Percentiles rank a stretch among this genome's conserved stretches.
Conservation (phyloP, 2,113 vertebrate species). For the Eleginops maclovinus region DNA sequence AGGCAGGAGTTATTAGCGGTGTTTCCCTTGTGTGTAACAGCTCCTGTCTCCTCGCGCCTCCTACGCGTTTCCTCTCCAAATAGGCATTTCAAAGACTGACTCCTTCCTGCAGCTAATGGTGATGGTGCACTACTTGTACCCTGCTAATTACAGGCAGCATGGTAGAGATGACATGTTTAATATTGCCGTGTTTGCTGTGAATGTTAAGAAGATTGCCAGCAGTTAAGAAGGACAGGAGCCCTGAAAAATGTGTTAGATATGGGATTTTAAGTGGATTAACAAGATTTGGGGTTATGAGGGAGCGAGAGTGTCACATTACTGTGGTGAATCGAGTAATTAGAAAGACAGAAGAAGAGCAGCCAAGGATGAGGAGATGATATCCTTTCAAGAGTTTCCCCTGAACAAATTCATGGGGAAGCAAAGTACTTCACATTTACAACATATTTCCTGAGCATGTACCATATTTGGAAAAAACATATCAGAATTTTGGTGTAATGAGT, state of each 20-base stretch:
- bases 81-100: background rate
- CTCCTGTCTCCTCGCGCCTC: constrained; percentile 17
- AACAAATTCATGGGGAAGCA: too few species aligned
- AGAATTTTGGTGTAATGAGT: too few species aligned
- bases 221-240: constrained; percentile 5
- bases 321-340: constrained; percentile 31
- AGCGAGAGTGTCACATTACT: constrained; percentile 7
- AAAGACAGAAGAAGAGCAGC: constrained; percentile 4
- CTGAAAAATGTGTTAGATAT: constrained; percentile 1
- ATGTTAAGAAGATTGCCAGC: background rate
- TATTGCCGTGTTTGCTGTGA: constrained; percentile 1
- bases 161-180: background rate
- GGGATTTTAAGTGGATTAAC: constrained; percentile 28
- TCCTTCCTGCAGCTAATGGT: constrained; percentile 18
- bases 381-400: background rate
- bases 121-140: constrained; percentile 18
- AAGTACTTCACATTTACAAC: too few species aligned
- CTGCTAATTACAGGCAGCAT: constrained; percentile 39
- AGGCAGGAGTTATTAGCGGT: constrained; percentile 1
- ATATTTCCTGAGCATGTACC: too few species aligned
- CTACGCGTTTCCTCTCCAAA: constrained; percentile 36
- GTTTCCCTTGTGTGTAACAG: background rate
- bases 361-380: background rate
- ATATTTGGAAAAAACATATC: too few species aligned
- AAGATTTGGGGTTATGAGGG: background rate